phyloP scores from a whole-genome alignment of 2,888 invertebrate genomes.

The Sphinx pinastri region DNA sequence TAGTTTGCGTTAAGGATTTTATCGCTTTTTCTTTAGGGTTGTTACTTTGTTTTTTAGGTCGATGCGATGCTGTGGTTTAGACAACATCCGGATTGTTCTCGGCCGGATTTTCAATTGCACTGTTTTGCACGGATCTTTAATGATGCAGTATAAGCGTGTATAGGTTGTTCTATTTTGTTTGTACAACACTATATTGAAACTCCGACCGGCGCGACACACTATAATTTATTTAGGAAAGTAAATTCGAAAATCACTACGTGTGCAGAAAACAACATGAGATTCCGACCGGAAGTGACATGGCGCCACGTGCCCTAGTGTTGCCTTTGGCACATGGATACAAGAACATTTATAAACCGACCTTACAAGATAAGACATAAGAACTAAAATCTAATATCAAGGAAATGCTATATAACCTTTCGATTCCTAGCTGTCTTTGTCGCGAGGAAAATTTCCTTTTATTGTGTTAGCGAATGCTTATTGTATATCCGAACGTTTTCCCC shows the following conservation, averaged over 20 bases:
- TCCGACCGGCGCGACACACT: neutral
- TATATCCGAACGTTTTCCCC: constrained; percentile 70
- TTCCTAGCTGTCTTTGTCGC: constrained; percentile 54
- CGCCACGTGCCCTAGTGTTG: constrained; percentile 51
- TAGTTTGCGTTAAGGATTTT: constrained; percentile 73
- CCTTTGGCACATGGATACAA: constrained; percentile 51
- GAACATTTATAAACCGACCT: constrained; percentile 47
- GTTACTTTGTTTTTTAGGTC: constrained; percentile 48
- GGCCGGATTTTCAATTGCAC: neutral
- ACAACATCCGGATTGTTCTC: constrained; percentile 32
- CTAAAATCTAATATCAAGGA: constrained; percentile 53
- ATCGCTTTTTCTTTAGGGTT: constrained; percentile 55
- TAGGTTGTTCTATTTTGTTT: neutral
- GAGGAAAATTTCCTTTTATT: constrained; percentile 76
- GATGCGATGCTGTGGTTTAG: constrained; percentile 36
- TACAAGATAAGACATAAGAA: constrained; percentile 50
- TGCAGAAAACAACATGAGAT: constrained; percentile 53
- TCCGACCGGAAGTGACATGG: constrained; percentile 57
- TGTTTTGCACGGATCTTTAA: neutral
- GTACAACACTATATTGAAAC: neutral
- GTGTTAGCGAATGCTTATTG: constrained; percentile 78
- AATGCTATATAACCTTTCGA: constrained; percentile 61
- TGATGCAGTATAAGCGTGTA: neutral
- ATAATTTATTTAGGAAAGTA: constrained; percentile 42
- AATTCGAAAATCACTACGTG: constrained; percentile 43